Percentiles rank a stretch among this genome's conserved stretches.
phyloP scores from a whole-genome alignment of 2,797 vertebrate species.

The Galaxias olidus region DNA sequence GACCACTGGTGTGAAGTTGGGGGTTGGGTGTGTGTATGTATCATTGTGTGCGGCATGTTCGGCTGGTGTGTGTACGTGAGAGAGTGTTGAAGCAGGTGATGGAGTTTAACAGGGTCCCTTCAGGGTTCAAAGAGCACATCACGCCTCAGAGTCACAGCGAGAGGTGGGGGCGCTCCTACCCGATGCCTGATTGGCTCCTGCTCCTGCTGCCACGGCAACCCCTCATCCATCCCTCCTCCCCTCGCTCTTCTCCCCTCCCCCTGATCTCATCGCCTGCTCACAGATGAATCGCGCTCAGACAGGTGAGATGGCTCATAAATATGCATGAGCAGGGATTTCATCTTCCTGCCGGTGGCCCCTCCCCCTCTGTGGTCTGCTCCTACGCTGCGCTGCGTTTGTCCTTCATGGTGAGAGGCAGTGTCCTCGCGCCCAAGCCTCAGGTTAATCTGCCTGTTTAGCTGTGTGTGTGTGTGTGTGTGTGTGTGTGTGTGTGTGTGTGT shows the following conservation, averaged over 20 bases:
- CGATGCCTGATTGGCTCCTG: slow-evolving; percentile 56
- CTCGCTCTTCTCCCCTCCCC: slow-evolving; percentile 12
- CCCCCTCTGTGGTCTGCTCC: slow-evolving; percentile 50
- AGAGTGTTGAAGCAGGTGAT: slow-evolving; percentile 67
- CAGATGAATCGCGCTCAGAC: slow-evolving; percentile 75
- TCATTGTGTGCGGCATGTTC: slow-evolving; percentile 10
- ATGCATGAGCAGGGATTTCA: slow-evolving; percentile 76
- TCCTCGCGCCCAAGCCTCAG: slow-evolving; percentile 74
- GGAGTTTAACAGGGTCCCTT: slow-evolving; percentile 69
- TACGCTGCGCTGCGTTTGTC: slow-evolving; percentile 68
- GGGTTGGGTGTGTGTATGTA: slow-evolving; percentile 20
- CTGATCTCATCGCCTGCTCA: slow-evolving; percentile 59
- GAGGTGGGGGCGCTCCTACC: slow-evolving; percentile 48
- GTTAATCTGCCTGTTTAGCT: slow-evolving; percentile 71
- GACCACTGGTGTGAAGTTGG: slow-evolving; percentile 60
- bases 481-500: slow-evolving; percentile 2
- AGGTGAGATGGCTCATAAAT: slow-evolving; percentile 78
- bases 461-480: slow-evolving; percentile 9
- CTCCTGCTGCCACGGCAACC: slow-evolving; percentile 69
- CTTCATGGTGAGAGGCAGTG: slow-evolving; percentile 75
- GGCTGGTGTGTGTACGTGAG: background rate
- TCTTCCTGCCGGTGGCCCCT: slow-evolving; percentile 66
- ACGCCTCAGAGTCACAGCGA: slow-evolving; percentile 63
- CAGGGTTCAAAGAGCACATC: slow-evolving; percentile 72
- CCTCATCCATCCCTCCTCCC: slow-evolving; percentile 49